Evolutionary conservation across 2,797 vertebrate species (phyloP).

Genomic region (Fistularia tabacaria): DNA sequence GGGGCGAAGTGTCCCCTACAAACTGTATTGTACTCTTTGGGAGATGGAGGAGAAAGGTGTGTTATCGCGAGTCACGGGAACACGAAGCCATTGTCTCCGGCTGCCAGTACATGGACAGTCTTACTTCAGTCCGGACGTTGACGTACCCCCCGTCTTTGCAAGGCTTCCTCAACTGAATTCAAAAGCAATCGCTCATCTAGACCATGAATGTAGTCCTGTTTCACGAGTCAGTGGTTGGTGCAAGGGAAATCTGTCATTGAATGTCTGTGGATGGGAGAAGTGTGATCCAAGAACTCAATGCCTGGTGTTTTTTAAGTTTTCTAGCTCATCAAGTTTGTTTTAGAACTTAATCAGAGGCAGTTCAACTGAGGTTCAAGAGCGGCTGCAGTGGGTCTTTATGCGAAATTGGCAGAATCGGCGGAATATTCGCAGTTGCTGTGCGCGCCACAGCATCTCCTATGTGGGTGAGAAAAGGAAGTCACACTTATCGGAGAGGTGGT

Average conservation of each 20-base stretch:
- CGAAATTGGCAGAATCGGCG: conserved; percentile 26
- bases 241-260: conserved; percentile 31
- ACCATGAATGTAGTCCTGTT: conserved; percentile 43
- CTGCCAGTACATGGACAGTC: conserved; percentile 33
- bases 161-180: conserved; percentile 45
- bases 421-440: conserved; percentile 47
- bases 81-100: conserved; percentile 51
- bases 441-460: conserved; percentile 49
- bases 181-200: conserved; percentile 48
- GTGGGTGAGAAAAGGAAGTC: conserved; percentile 71
- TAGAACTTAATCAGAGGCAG: not conserved
- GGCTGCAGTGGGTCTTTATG: conserved; percentile 10
- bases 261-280: conserved; percentile 4
- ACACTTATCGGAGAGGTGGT: conserved; percentile 61
- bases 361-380: conserved; percentile 1
- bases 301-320: conserved; percentile 4
- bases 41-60: conserved; percentile 38
- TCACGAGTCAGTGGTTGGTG: conserved; percentile 43
- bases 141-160: no score
- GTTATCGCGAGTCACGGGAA: conserved; percentile 54
- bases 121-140: conserved; percentile 52
- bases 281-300: no score
- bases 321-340: not conserved
- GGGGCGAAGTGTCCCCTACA: conserved; percentile 43
- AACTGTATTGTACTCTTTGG: conserved; percentile 37